Base-by-base conservation (phyloP, 2,888 invertebrate species). In the Arrhopalites spinosus region DNA sequence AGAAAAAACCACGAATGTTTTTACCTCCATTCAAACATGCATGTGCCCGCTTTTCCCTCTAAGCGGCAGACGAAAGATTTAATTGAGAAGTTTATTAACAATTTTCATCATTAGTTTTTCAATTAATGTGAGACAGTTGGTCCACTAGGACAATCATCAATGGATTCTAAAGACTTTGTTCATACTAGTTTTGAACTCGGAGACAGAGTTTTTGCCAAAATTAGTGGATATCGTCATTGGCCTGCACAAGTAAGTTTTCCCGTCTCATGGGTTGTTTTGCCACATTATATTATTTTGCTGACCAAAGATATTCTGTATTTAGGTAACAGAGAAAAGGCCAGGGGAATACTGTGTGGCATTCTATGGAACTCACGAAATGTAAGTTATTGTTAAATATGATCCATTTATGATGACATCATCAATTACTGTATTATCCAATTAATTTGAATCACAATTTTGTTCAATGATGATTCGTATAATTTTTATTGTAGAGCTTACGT, bases 341-440 rank as follows among this genome's bases (percentile, higher is more conserved):
- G 72, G 63, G 7, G 50, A 73, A 67, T 67, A 73, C 20, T 56
- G 56, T 36, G 73, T 73, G 1, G 61, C 67, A 29, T 74, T 74
- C 30, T 74, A 67, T 15, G 74, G 74, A 59, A 61, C 68, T 7
- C 68, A 74, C 59, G 74, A 74, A 68, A 67, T 74, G 74, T 74
- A 69, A 68, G 68, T 17, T 25, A 2, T 47, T 25, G 5, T 36
- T 43, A n/a, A 17, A n/a, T 8, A 17, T 30, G 1, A 30, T 36
- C 5, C 20, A 29, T 15, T 36, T 17, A 27, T 63, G 15, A n/a
- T 59, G 1, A n/a, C 27, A 27, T 30, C 17, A 27, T 63, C 3
- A 23, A 56, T 56, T n/a, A 20, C 13, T 59, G n/a, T 59, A 20
- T 59, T 2, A 13, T 11, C 8, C 20, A 59, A 20, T n/a, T 59